Evolutionary conservation across 2,888 invertebrate species (phyloP).

Genomic region (Sceliomorpha sp.): DNA sequence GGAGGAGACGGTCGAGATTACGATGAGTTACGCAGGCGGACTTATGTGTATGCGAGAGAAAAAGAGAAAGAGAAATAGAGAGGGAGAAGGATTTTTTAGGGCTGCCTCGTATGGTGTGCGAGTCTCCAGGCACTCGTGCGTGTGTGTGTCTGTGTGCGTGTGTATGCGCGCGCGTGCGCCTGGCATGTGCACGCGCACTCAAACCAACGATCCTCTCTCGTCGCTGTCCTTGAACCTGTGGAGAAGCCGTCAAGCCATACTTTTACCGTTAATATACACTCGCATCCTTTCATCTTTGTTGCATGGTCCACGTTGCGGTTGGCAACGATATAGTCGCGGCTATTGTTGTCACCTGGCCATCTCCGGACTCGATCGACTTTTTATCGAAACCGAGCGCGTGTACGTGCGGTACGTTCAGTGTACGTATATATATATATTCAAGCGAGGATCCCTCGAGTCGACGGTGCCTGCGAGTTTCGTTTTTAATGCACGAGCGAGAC

Average conservation of each 20-base stretch:
- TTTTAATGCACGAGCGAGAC: too few relatives aligned
- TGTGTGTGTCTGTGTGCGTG: conserved; percentile 9
- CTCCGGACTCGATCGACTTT: too few relatives aligned
- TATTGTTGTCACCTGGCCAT: too few relatives aligned
- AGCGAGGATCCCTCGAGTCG: too few relatives aligned
- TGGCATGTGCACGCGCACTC: conserved; percentile 47
- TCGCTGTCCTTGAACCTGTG: conserved; percentile 54
- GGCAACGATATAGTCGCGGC: conserved; percentile 46
- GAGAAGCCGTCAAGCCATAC: conserved; percentile 52
- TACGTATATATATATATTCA: too few relatives aligned
- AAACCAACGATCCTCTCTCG: conserved; percentile 27
- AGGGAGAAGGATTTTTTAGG: conserved; percentile 6
- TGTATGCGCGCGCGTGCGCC: conserved; percentile 10
- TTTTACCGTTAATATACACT: conserved; percentile 56
- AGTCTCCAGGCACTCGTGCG: too few relatives aligned
- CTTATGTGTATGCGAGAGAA: conserved; percentile 22
- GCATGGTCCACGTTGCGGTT: conserved; percentile 35
- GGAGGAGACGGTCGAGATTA: conserved; percentile 32
- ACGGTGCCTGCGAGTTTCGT: too few relatives aligned
- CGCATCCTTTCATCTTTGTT: conserved; percentile 54
- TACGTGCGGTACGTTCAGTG: too few relatives aligned
- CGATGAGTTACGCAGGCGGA: conserved; percentile 37
- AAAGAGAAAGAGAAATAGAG: background rate
- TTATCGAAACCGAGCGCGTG: too few relatives aligned
- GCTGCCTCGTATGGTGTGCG: background rate